Evolutionary conservation across 2,797 vertebrate genomes (phyloP), one percentile per base, ranked within the genome.

Genomic region (Arrhamphus sclerolepis): DNA sequence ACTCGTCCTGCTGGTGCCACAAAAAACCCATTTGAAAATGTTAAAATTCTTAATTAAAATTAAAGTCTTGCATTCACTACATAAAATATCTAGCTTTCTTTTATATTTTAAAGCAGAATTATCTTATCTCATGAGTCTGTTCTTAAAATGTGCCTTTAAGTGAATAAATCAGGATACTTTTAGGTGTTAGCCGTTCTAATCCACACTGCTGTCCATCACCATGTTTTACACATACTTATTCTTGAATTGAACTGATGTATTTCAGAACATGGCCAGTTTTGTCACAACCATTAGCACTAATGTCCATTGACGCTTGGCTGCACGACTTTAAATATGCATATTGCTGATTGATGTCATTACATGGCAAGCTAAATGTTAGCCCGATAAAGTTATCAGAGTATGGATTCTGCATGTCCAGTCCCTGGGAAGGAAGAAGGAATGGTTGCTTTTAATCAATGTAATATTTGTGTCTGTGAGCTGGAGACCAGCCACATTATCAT

Each of bases 361-460:
- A 55, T 7, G 31, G 56, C 39, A 51, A 78, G 71, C 75, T 81
- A 77, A 89, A 85, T 82, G 84, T 82, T 84, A 76, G 82, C 60
- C 50, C 72, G 86, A 87, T 86, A 81, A 84, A 72, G 71, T 80
- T 81, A 85, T 74, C 56, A 41, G 66, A 16, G 63, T 80, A 75
- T 83, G 72, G 86, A 82, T 88, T 83, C 61, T 67, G 70, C 61
- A 24, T 86, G 86, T 81, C 77, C 68, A 57, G 82, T 72, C 56
- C 78, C 71, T 70, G 68, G 40, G 60, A 64, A 57, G 67, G 70
- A 71, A 65, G 67, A 73, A 83, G 56, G 43, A 85, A 78, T 63
- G 75, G 81, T 77, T 77, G 72, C 89, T 89, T 92, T 92, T 91
- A 92, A 93, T 93, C 89, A 92, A 85, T 77, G 81, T 89, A 88